Evolutionary conservation across 2,113 vertebrate genomes (phyloP), one percentile per base, ranked within the genome.

Genomic region (Accipiter virgatus): DNA sequence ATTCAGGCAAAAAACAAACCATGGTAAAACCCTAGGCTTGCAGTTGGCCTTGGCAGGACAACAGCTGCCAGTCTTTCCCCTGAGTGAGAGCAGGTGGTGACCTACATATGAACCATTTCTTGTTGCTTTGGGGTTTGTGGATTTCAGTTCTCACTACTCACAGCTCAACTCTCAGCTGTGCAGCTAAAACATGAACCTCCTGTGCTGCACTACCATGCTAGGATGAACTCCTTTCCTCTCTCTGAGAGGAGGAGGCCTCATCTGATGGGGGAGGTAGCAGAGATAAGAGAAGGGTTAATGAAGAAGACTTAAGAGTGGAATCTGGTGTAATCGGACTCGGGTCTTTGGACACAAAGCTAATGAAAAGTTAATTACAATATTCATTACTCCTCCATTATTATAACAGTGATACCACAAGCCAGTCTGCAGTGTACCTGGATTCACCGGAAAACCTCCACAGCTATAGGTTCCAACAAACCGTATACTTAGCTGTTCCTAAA

Each of bases 61-160:
- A 1, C 85, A 92, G 91, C 59, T 95, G 95, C 55, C 93, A 58
- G 34, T 3, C 50, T 63, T 47, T 81, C 83, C 86, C 91, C 55
- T 29, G 91, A 50, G 79, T 11, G 50, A 85, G 63, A 86, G 86
- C 90, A 93, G 88, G 92, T 77, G 93, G n/a, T 96, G 90, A 90
- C 88, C 85, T 82, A 92, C 42, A 81, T 70, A 43, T 32, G 63
- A 90, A 77, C 40, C 32, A n/a, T 29, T 72, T 70, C 79, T 68
- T 50, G 38, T 4, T 71, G 88, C 90, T 96, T 18, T 88, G 90
- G 87, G 90, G 31, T 48, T 83, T 87, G 87, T 38, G 0, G 1
- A 22, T 63, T 47, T 48, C 66, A 55, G 53, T 27, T 58, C 79
- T 88, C 58, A 27, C 78, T 31, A 34, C 17, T 82, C 66, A 65